phyloP scores from a whole-genome alignment of 2,113 vertebrate species.

The Rhea americana region DNA sequence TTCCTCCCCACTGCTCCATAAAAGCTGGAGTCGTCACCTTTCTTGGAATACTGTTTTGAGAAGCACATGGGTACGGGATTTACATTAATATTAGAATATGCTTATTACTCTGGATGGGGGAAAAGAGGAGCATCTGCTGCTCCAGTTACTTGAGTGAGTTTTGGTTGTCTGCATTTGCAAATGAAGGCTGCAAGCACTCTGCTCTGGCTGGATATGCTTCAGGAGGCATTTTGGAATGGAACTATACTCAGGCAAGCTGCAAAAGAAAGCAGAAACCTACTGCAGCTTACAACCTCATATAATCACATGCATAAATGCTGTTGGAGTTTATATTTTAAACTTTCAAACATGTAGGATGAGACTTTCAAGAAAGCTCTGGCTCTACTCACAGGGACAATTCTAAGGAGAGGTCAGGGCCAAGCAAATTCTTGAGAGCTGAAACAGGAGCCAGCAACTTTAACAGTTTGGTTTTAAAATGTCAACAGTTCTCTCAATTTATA shows the following conservation, averaged over 20 bases:
- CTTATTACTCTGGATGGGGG: neutral
- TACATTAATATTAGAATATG: accelerated
- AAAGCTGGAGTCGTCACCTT: neutral
- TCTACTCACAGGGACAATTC: neutral
- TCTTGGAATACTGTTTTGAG: neutral
- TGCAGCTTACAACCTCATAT: neutral
- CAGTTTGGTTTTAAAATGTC: neutral
- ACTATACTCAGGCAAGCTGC: neutral
- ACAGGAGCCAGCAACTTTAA: neutral
- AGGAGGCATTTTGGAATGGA: neutral
- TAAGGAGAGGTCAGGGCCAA: neutral
- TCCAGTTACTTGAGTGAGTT: neutral
- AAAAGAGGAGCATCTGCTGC: neutral
- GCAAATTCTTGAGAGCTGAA: neutral
- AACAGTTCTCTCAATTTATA: neutral
- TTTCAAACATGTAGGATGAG: neutral
- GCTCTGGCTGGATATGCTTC: neutral
- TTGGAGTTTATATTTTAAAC: neutral
- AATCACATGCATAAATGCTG: neutral
- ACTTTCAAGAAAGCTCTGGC: neutral
- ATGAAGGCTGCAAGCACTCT: neutral
- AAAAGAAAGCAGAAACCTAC: neutral
- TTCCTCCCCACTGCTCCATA: accelerated
- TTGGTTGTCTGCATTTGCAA: neutral
- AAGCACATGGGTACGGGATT: neutral